These are phyloP conservation scores for Parelbella ahira DNA, from an alignment of 2,888 invertebrate species.

Conservation along the genomic window DNA sequence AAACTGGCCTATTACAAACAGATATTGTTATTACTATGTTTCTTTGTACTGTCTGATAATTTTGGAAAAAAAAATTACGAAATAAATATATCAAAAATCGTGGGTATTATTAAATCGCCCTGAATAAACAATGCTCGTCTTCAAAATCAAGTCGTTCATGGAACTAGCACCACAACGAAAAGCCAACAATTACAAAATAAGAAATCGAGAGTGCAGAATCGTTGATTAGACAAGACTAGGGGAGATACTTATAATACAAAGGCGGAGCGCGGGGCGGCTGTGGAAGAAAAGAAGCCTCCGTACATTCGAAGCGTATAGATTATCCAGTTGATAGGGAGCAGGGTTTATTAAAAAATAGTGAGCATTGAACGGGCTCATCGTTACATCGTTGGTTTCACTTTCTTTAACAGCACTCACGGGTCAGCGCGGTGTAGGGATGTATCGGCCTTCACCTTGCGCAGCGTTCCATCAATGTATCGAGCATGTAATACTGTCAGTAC, in stretches of 20 bases:
- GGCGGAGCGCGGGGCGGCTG: background rate
- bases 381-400: slow-evolving; percentile 66
- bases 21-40: too few relatives aligned
- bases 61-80: too few relatives aligned
- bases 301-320: slow-evolving; percentile 10
- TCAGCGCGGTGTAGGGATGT: slow-evolving; percentile 46
- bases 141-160: slow-evolving; percentile 45
- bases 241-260: slow-evolving; percentile 7
- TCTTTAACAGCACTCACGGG: slow-evolving; percentile 54
- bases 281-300: slow-evolving; percentile 3
- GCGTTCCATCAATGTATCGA: too few relatives aligned
- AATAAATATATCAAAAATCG: too few relatives aligned
- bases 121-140: too few relatives aligned
- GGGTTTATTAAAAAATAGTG: slow-evolving; percentile 44
- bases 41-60: too few relatives aligned
- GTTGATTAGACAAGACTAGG: slow-evolving; percentile 3
- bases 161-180: slow-evolving; percentile 38
- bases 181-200: too few relatives aligned
- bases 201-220: slow-evolving; percentile 9
- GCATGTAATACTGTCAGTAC: too few relatives aligned
- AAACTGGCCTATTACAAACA: too few relatives aligned
- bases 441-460: slow-evolving; percentile 29
- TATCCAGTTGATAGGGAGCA: slow-evolving; percentile 33
- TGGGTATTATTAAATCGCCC: too few relatives aligned
- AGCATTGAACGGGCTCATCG: slow-evolving; percentile 43